Conservation (phyloP, 2,888 invertebrate genomes). For the Aproaerema taeniolella region DNA sequence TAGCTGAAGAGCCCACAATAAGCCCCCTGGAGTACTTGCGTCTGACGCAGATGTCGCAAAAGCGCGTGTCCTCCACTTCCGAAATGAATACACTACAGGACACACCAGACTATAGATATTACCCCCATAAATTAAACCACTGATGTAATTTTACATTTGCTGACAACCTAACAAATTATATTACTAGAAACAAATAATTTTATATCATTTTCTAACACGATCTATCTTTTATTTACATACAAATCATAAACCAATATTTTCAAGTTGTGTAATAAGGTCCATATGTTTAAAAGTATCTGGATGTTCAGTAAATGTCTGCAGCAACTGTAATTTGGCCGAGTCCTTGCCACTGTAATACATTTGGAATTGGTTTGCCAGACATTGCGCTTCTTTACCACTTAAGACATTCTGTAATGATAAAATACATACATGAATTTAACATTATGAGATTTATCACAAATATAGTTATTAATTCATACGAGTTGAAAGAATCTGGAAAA, state of each 20-base stretch:
- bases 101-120: slow-evolving; percentile 55
- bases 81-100: slow-evolving; percentile 23
- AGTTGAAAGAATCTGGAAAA: too few relatives aligned
- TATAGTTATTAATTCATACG: too few relatives aligned
- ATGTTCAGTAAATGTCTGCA: slow-evolving; percentile 82
- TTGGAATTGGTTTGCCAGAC: slow-evolving; percentile 90
- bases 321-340: slow-evolving; percentile 76
- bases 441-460: too few relatives aligned
- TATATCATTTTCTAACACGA: slow-evolving; percentile 16
- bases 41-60: slow-evolving; percentile 11
- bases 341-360: slow-evolving; percentile 87
- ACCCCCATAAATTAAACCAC: slow-evolving; percentile 53
- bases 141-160: slow-evolving; percentile 15
- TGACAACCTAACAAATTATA: not conserved
- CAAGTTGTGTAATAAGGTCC: slow-evolving; percentile 87
- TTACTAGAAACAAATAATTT: not conserved
- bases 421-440: not conserved
- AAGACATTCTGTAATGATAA: slow-evolving; percentile 76
- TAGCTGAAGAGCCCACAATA: slow-evolving; percentile 23
- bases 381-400: slow-evolving; percentile 88
- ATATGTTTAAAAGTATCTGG: slow-evolving; percentile 89
- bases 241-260: slow-evolving; percentile 79
- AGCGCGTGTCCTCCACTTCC: slow-evolving; percentile 7
- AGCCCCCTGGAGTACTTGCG: slow-evolving; percentile 40
- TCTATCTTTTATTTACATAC: too few relatives aligned